phyloP scores from a whole-genome alignment of 1,140 invertebrate species.

The Philaenus spumarius region DNA sequence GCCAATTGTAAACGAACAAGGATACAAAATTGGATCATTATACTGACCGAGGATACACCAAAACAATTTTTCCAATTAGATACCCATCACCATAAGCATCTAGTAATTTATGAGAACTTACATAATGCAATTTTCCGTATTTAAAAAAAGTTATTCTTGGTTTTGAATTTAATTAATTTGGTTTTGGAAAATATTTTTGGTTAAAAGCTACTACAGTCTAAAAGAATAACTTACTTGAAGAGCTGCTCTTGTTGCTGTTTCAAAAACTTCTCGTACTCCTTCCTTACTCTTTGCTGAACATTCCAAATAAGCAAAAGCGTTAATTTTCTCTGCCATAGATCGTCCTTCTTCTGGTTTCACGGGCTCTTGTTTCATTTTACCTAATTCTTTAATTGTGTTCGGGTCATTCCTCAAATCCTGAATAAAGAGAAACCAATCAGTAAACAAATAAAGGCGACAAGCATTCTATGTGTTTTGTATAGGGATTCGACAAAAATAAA shows the following conservation, averaged over 20 bases:
- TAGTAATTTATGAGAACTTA: too few relatives aligned
- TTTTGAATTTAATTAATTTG: background rate
- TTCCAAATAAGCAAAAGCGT: constrained; percentile 98
- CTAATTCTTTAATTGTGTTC: constrained; percentile 90
- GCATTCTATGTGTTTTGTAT: too few relatives aligned
- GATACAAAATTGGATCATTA: too few relatives aligned
- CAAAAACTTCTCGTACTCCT: constrained; percentile 97
- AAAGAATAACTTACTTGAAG: constrained; percentile 61
- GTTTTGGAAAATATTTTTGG: too few relatives aligned
- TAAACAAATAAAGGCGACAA: too few relatives aligned
- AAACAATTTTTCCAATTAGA: too few relatives aligned
- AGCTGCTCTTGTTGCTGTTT: constrained; percentile 96
- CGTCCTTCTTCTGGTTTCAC: constrained; percentile 96
- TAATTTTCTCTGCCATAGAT: constrained; percentile 98
- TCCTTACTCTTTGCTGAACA: constrained; percentile 99
- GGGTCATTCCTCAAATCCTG: constrained; percentile 87
- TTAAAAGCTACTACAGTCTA: background rate
- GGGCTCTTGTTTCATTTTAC: constrained; percentile 99
- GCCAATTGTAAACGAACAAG: too few relatives aligned
- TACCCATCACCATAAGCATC: too few relatives aligned
- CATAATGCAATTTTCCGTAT: background rate
- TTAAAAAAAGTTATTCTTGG: background rate
- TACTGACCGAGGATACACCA: too few relatives aligned
- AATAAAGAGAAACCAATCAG: background rate
- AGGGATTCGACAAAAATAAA: too few relatives aligned